Evolutionary conservation across 2,888 invertebrate species (phyloP), one percentile per base, ranked within the genome.

Genomic region (Muschampia staudingeri): DNA sequence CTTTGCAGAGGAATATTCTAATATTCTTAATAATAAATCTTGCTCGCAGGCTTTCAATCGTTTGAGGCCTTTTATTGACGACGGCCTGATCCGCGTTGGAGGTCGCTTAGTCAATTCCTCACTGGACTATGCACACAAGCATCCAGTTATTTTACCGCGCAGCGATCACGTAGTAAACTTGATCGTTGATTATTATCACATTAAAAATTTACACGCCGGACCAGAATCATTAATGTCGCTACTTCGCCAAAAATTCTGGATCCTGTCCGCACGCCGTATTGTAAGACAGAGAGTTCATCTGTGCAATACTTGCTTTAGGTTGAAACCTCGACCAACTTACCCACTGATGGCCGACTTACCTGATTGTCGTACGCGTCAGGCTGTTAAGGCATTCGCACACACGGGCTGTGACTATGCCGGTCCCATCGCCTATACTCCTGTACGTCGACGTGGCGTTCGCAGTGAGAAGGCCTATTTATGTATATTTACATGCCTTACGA

Each of bases 321-420:
- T 67, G 6, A 82, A 82, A 56, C 81, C 81, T 19, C 78, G 78
- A 37, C 81, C 82, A 0, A 70, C 82, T 37, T 82, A 78, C 11
- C 82, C 73, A 34, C 40, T 78, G n/a, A 82, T 82, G 82, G 78
- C 78, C 14, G 78, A 83, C 65, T 42, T 84, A 67, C 80, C 81
- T 75, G 30, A 67, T 25, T 16, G 56, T 48, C 82, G 82, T 14
- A 44, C 71, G 16, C 61, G 16, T 7, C 84, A 72, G 73, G 78
- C 14, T 37, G 56, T 19, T 25, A 84, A 83, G 37, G 70, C 84
- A 16, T 83, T 87, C 19, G 76, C 78, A 8, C 85, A 85, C 25
- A 83, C 83, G 12, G 82, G 83, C 16, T 70, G 75, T 69, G 85
- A 84, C 44, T 84, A 82, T 37, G 84, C 81, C 16, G 84, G 79